These are phyloP conservation scores for Synanthedon tipuliformis DNA, from an alignment of 2,888 invertebrate genomes.

Conservation along the genomic window DNA sequence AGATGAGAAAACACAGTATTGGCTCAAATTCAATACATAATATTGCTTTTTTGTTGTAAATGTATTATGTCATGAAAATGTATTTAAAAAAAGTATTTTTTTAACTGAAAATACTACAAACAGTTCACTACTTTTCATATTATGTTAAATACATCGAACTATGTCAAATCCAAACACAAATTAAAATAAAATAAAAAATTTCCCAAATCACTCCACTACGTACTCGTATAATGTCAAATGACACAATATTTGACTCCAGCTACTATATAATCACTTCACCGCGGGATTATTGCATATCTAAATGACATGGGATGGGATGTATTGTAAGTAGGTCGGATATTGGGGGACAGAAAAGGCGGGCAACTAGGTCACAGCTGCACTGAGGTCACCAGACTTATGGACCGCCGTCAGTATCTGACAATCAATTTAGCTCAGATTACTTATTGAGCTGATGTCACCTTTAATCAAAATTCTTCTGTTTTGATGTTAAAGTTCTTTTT, in stretches of 20 bases:
- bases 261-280: not conserved
- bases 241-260: not conserved
- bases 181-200: too few species aligned
- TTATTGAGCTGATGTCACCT: not conserved
- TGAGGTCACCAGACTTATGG: slow-evolving; percentile 5
- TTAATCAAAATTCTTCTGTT: not conserved
- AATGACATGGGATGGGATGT: slow-evolving; percentile 27
- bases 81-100: too few species aligned
- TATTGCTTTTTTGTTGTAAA: too few species aligned
- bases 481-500: not conserved
- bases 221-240: not conserved
- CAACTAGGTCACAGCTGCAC: slow-evolving; percentile 43
- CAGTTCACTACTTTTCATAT: too few species aligned
- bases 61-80: too few species aligned
- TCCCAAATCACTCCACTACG: not conserved
- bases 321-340: slow-evolving; percentile 54
- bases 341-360: slow-evolving; percentile 51
- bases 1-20: too few species aligned
- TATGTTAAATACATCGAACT: too few species aligned
- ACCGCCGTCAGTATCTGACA: slow-evolving; percentile 13
- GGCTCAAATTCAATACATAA: too few species aligned
- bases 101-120: too few species aligned
- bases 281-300: not conserved
- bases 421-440: slow-evolving; percentile 7
- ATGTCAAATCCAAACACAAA: too few species aligned